Percentiles rank a stretch among this genome's conserved stretches.
Conservation (phyloP, 2,888 invertebrate genomes). For the Aphodius granarius region DNA sequence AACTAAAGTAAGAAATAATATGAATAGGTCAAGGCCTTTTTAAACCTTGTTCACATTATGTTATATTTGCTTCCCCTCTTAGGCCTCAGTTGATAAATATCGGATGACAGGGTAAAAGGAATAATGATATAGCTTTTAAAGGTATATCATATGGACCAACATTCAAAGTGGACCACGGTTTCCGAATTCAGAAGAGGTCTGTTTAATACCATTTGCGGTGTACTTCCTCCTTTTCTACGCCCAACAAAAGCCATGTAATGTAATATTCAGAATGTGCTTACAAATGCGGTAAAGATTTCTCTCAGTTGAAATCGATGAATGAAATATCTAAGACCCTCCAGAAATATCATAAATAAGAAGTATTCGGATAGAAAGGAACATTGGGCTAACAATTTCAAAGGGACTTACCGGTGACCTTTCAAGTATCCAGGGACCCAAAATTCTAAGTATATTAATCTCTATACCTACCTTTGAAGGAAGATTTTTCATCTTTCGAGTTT, state of each 20-base stretch:
- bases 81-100: neutral
- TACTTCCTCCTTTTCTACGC: neutral
- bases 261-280: constrained; percentile 11
- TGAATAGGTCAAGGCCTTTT: no score
- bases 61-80: neutral
- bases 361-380: neutral
- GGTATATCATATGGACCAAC: neutral
- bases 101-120: constrained; percentile 7
- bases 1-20: no score
- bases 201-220: constrained; percentile 11
- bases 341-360: neutral
- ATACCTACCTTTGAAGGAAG: neutral
- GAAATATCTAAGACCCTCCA: neutral
- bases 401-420: neutral
- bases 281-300: neutral
- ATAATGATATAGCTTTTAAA: constrained; percentile 2
- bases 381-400: neutral
- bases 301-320: neutral
- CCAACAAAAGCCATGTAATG: constrained; percentile 3
- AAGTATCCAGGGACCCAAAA: neutral
- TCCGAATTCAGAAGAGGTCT: constrained; percentile 3
- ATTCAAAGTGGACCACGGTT: neutral
- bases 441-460: no score
- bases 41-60: no score
- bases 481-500: no score